Evolutionary conservation across 2,113 vertebrate species (phyloP).

Genomic region (Tonatia bakeri): DNA sequence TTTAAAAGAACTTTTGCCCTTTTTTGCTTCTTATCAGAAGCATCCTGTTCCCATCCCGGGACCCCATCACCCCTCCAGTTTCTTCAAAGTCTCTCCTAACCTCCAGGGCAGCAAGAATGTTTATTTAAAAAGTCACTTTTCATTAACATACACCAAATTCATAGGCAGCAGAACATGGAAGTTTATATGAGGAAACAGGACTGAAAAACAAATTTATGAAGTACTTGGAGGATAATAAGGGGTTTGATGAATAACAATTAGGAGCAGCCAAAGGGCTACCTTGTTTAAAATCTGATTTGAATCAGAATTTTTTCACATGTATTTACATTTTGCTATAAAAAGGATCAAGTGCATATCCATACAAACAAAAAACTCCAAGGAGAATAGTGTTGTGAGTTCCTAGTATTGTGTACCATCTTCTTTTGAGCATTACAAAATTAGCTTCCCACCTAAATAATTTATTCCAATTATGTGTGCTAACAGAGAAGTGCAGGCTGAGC

Average conservation of each 20-base stretch:
- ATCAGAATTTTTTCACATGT: slow-evolving; percentile 34
- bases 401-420: not conserved
- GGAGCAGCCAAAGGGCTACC: not conserved
- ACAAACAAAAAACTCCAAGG: not conserved
- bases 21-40: not conserved
- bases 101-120: not conserved
- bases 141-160: not conserved
- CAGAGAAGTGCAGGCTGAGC: not conserved
- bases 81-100: not conserved
- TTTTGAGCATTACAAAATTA: not conserved
- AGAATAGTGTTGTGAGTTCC: not conserved
- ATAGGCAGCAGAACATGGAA: not conserved
- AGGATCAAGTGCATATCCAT: not conserved
- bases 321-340: slow-evolving; percentile 38
- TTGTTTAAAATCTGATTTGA: slow-evolving; percentile 35
- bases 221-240: not conserved
- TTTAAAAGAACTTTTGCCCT: not conserved
- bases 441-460: not conserved
- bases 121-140: not conserved
- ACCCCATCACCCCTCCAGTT: not conserved
- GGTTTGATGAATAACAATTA: not conserved
- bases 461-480: not conserved
- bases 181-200: not conserved
- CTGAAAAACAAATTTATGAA: slow-evolving; percentile 12
- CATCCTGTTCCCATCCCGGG: not conserved